phyloP scores from a whole-genome alignment of 2,888 invertebrate genomes.

The Lissonota sp. region DNA sequence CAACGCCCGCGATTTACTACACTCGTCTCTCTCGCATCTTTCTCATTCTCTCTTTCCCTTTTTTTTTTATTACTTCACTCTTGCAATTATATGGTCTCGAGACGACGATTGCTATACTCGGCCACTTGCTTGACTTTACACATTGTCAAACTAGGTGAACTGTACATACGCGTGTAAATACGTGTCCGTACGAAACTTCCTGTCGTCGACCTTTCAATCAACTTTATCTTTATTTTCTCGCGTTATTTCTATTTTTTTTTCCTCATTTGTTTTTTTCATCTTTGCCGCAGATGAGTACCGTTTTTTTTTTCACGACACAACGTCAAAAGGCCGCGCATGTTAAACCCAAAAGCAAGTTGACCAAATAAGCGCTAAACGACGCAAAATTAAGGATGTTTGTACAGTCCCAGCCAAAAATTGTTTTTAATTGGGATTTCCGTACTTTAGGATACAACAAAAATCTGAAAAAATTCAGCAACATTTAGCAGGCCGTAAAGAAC shows the following conservation, averaged over 20 bases:
- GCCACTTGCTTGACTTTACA: constrained; percentile 13
- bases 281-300: constrained; percentile 10
- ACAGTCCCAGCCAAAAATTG: too few species aligned
- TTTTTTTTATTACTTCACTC: constrained; percentile 21
- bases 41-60: constrained; percentile 46
- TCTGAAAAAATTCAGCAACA: too few species aligned
- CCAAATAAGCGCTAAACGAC: constrained; percentile 26
- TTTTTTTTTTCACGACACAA: constrained; percentile 34
- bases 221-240: constrained; percentile 20
- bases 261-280: not conserved
- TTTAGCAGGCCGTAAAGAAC: too few species aligned
- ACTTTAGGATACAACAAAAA: too few species aligned
- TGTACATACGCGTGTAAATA: not conserved
- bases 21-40: constrained; percentile 46
- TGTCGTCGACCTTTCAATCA: constrained; percentile 53
- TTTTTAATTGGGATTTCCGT: too few species aligned
- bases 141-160: constrained; percentile 25
- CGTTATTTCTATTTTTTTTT: not conserved
- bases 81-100: constrained; percentile 54
- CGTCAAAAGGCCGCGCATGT: not conserved
- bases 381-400: too few species aligned
- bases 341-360: constrained; percentile 9
- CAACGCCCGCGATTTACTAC: constrained; percentile 40
- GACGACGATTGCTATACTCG: constrained; percentile 45
- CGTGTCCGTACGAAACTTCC: constrained; percentile 12